A percentile compares a stretch with the other conserved stretches of the same genome.
These are phyloP conservation scores for Hydropotes inermis DNA, from an alignment of 2,113 vertebrate genomes.

Conservation along the genomic window DNA sequence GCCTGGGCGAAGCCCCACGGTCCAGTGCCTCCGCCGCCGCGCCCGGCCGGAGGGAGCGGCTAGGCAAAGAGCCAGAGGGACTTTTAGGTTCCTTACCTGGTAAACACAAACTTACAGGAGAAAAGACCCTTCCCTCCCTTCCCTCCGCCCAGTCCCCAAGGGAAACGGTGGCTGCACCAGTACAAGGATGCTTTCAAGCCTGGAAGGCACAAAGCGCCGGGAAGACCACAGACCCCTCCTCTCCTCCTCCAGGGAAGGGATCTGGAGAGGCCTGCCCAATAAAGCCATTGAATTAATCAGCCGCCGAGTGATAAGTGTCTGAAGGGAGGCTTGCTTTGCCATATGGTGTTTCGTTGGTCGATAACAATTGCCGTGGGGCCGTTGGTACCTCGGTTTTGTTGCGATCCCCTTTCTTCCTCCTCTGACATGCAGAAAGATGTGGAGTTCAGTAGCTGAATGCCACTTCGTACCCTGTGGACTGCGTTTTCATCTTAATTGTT, in stretches of 20 bases:
- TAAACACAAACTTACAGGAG: background rate
- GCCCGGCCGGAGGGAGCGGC: background rate
- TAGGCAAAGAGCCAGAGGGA: background rate
- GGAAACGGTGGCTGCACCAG: background rate
- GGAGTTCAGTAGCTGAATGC: background rate
- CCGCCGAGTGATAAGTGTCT: background rate
- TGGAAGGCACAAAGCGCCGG: slow-evolving; percentile 30
- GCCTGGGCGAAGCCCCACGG: background rate
- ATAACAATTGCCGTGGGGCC: background rate
- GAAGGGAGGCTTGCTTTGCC: slow-evolving; percentile 27
- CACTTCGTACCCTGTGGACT: background rate
- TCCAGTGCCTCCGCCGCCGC: background rate
- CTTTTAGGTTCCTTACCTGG: background rate
- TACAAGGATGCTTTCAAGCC: background rate
- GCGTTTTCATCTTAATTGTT: background rate
- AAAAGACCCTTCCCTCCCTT: background rate
- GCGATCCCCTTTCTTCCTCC: background rate
- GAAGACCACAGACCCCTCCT: background rate
- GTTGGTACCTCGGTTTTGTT: background rate
- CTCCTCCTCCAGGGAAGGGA: background rate
- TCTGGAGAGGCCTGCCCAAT: background rate
- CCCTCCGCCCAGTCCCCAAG: background rate
- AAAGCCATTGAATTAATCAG: slow-evolving; percentile 53
- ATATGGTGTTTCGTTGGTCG: slow-evolving; percentile 40
- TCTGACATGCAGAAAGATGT: background rate